These are phyloP conservation scores for Heliconius nattereri DNA, from an alignment of 1,140 invertebrate species.

Conservation along the genomic window DNA sequence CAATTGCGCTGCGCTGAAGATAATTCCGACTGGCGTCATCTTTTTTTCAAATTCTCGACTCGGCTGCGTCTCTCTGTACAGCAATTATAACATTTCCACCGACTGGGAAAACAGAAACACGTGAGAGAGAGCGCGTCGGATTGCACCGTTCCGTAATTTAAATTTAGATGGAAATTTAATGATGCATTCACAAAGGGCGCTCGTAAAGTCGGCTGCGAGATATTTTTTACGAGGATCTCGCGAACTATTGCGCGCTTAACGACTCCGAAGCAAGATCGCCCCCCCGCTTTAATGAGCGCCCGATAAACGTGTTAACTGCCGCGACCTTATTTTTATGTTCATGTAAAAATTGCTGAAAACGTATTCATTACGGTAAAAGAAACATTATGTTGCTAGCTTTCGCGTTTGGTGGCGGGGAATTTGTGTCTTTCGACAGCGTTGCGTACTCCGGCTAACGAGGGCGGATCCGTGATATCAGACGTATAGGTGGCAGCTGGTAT, in stretches of 20 bases:
- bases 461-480: background rate
- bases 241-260: constrained; percentile 81
- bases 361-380: constrained; percentile 69
- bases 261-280: constrained; percentile 80
- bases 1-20: constrained; percentile 81
- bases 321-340: constrained; percentile 79
- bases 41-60: constrained; percentile 80
- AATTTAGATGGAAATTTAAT: constrained; percentile 82
- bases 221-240: constrained; percentile 82
- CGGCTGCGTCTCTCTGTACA: constrained; percentile 76
- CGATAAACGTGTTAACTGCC: constrained; percentile 81
- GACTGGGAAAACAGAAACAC: constrained; percentile 80
- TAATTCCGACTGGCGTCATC: constrained; percentile 81
- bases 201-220: constrained; percentile 80
- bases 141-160: constrained; percentile 78
- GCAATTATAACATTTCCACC: constrained; percentile 81
- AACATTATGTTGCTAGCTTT: constrained; percentile 53
- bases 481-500: background rate
- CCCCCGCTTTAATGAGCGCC: constrained; percentile 79
- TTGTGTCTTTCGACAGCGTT: constrained; percentile 34
- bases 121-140: constrained; percentile 75
- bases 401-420: constrained; percentile 45
- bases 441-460: constrained; percentile 4
- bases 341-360: constrained; percentile 78
- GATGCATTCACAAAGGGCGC: constrained; percentile 80